Evolutionary conservation across 2,797 vertebrate genomes (phyloP).

Genomic region (Erethizon dorsatum): DNA sequence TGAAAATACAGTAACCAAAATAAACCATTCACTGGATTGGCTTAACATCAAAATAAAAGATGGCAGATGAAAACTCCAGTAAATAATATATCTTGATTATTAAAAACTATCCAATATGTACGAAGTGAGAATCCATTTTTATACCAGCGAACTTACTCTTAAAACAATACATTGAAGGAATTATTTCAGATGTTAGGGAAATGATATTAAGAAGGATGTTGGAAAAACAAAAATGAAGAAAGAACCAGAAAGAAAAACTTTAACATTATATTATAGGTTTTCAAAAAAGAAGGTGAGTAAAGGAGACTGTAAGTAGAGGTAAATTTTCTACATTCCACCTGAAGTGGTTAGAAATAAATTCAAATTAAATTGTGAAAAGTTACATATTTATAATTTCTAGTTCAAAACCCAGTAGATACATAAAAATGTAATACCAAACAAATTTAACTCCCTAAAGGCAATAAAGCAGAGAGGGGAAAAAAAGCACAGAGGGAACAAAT

Average conservation of each 20-base stretch:
- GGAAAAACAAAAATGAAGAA: background rate
- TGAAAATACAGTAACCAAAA: constrained; percentile 17
- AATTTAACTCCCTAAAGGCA: background rate
- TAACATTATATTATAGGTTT: background rate
- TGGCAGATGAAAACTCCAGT: background rate
- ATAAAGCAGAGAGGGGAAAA: background rate
- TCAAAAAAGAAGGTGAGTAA: background rate
- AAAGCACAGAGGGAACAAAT: background rate
- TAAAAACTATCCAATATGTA: background rate
- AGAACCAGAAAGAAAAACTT: background rate
- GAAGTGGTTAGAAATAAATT: constrained; percentile 25
- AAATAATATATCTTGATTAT: background rate
- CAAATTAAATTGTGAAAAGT: constrained; percentile 15
- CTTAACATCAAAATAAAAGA: constrained; percentile 13
- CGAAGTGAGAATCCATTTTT: background rate
- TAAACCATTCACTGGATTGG: background rate
- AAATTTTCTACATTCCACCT: constrained; percentile 16
- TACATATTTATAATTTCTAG: constrained; percentile 13
- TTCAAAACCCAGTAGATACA: background rate
- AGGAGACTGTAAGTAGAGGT: background rate
- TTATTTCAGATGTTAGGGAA: background rate
- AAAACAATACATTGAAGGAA: background rate
- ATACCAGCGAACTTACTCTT: background rate
- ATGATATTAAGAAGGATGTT: background rate
- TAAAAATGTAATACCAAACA: background rate